Evolutionary conservation across 2,113 vertebrate species (phyloP).

Genomic region (Labrus mixtus): DNA sequence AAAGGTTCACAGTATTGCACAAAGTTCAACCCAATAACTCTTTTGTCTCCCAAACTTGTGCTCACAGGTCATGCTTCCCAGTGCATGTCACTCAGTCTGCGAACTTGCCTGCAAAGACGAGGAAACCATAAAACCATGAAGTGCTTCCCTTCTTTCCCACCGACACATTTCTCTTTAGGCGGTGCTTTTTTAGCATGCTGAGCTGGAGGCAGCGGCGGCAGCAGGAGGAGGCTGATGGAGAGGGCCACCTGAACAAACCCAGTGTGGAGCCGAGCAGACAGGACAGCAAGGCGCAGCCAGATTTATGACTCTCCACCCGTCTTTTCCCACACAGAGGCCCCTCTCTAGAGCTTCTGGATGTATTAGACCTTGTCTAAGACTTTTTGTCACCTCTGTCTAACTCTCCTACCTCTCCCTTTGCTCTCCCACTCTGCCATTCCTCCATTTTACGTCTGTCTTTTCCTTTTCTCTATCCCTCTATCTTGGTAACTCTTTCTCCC

Average conservation of each 20-base stretch:
- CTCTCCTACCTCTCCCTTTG: constrained; percentile 47
- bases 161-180: constrained; percentile 62
- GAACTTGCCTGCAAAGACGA: constrained; percentile 59
- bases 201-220: constrained; percentile 45
- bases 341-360: constrained; percentile 68
- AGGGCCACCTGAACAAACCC: constrained; percentile 82
- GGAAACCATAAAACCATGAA: constrained; percentile 76
- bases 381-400: constrained; percentile 69
- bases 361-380: constrained; percentile 54
- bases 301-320: constrained; percentile 74
- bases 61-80: constrained; percentile 53
- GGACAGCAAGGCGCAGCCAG: constrained; percentile 59
- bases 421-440: constrained; percentile 43
- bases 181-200: constrained; percentile 50
- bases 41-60: constrained; percentile 35
- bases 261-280: constrained; percentile 58
- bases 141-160: constrained; percentile 59
- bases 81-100: constrained; percentile 52
- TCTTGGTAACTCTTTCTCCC: constrained; percentile 53
- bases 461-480: constrained; percentile 33
- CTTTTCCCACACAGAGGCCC: constrained; percentile 71
- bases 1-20: constrained; percentile 21
- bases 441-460: constrained; percentile 31
- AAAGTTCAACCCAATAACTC: constrained; percentile 62
- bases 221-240: constrained; percentile 70